These are phyloP conservation scores for Nowickia ferox DNA, from an alignment of 2,888 invertebrate genomes.

Conservation along the genomic window DNA sequence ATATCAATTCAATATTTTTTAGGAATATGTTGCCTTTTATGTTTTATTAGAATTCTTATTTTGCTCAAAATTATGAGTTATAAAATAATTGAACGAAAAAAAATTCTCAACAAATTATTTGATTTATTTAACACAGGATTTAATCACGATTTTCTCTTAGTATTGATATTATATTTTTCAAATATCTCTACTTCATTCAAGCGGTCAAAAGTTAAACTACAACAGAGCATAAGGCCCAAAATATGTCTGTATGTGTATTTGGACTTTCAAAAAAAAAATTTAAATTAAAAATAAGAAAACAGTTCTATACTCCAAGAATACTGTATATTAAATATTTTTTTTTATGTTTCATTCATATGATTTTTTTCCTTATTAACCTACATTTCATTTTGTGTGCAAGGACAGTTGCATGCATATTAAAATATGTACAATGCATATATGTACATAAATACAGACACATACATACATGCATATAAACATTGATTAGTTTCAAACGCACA, in stretches of 20 bases:
- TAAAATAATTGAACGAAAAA: no score
- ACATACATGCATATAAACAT: not conserved
- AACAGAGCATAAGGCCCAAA: constrained; percentile 1
- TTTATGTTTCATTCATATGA: constrained; percentile 17
- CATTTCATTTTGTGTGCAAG: constrained; percentile 37
- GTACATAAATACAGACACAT: not conserved
- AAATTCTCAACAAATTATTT: no score
- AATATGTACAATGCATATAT: constrained; percentile 5
- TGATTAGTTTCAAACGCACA: constrained; percentile 4
- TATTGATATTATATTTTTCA: no score
- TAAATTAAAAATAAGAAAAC: not conserved
- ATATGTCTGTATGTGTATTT: not conserved
- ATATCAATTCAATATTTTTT: no score
- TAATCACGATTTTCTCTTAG: no score
- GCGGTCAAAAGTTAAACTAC: not conserved
- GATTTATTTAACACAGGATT: no score
- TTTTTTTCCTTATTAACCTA: constrained; percentile 47
- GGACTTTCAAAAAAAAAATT: not conserved
- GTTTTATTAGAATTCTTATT: no score
- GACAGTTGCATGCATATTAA: not conserved
- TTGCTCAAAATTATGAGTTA: no score
- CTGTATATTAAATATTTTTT: not conserved
- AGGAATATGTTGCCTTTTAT: no score
- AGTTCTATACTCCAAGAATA: constrained; percentile 19
- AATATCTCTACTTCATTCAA: not conserved